Evolutionary conservation across 2,888 invertebrate species (phyloP), one percentile per base, ranked within the genome.

Genomic region (Parnassius smintheus): DNA sequence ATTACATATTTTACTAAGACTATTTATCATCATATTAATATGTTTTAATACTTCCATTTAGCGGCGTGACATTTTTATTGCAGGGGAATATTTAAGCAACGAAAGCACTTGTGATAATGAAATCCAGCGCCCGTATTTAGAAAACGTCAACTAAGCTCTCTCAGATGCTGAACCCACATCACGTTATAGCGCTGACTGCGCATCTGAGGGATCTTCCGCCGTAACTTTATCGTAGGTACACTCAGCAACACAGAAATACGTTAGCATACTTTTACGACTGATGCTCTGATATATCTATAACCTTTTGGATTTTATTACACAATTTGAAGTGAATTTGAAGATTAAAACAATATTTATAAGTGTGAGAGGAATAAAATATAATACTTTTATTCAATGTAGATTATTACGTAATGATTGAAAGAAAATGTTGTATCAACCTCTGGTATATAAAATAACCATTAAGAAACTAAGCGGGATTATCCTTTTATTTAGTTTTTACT

Each of bases 121-220:
- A 68, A 66, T 66, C 56, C 58, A 59, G 62, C 56, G 53, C 55
- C 41, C 68, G 70, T 72, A 74, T 75, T 75, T 73, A 77, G 74
- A 73, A 77, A 74, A 73, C 69, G 76, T 72, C 70, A 68, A 74
- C 72, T 72, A 69, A 76, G 74, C 73, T 66, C 64, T 52, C 65
- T 48, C 61, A 18, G 61, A 59, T 51, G 63, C 56, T 57, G 72
- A 72, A 74, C 72, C 76, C 71, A 72, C 70, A 73, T 73, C 75
- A 72, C 70, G 70, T 65, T 67, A 72, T 72, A 73, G 70, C 70
- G 76, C 73, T 71, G 75, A 74, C 70, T 69, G 59, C 62, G 70
- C 71, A 72, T 72, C 72, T 76, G 59, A 70, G 68, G 72, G 67
- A 69, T 66, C 55, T 57, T 62, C 61, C 66, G 56, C 56, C 59